Percentiles rank a stretch among this genome's conserved stretches.
These are phyloP conservation scores for Hippocampus comes DNA, from an alignment of 2,113 vertebrate species.

Conservation along the genomic window DNA sequence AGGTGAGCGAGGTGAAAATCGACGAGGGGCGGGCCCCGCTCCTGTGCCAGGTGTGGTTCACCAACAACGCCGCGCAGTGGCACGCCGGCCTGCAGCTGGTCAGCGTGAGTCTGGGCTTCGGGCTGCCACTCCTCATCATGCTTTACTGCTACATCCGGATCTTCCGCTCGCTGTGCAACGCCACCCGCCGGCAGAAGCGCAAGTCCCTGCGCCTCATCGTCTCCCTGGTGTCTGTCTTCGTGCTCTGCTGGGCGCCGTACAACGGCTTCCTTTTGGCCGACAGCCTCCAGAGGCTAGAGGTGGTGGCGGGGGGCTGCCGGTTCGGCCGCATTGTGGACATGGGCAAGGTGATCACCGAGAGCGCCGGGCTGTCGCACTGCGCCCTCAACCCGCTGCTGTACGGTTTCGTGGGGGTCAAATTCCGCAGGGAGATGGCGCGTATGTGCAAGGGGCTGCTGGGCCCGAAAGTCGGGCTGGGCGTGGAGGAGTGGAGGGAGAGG, in stretches of 20 bases:
- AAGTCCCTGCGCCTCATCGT: slow-evolving; percentile 71
- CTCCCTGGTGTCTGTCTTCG: slow-evolving; percentile 70
- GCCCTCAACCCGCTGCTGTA: slow-evolving; percentile 82
- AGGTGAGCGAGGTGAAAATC: slow-evolving; percentile 16
- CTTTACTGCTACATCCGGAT: slow-evolving; percentile 78
- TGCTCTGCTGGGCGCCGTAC: slow-evolving; percentile 79
- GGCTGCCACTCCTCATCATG: slow-evolving; percentile 75
- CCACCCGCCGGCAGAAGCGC: slow-evolving; percentile 68
- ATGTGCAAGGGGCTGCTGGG: slow-evolving; percentile 66
- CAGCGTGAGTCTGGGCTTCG: slow-evolving; percentile 71
- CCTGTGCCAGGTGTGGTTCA: slow-evolving; percentile 60
- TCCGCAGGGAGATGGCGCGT: slow-evolving; percentile 68
- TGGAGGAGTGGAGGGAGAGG: slow-evolving; percentile 41
- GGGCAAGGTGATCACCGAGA: slow-evolving; percentile 68
- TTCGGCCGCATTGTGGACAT: slow-evolving; percentile 65
- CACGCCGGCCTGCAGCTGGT: slow-evolving; percentile 63
- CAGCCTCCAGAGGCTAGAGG: slow-evolving; percentile 55
- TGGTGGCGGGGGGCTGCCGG: slow-evolving; percentile 50
- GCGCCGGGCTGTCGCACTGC: slow-evolving; percentile 75
- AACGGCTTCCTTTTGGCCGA: slow-evolving; percentile 71
- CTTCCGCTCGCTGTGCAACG: slow-evolving; percentile 70
- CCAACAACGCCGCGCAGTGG: slow-evolving; percentile 54
- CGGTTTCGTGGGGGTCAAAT: slow-evolving; percentile 77
- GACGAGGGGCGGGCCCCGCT: accelerated
- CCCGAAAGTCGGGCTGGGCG: slow-evolving; percentile 33